Evolutionary conservation across 2,113 vertebrate genomes (phyloP).

Genomic region (Rhizomys pruinosus): DNA sequence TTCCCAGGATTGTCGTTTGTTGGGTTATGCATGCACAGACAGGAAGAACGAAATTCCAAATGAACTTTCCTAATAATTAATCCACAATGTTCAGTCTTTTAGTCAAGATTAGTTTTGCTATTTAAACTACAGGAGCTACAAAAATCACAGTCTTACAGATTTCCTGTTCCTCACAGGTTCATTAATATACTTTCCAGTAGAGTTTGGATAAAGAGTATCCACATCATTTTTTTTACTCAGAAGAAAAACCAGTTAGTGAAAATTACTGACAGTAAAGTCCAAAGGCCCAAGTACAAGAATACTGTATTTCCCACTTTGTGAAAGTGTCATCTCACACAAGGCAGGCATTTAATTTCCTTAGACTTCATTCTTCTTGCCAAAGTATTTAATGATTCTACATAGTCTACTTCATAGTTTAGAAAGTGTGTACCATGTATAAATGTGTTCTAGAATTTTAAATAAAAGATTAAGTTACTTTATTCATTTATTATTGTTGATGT

Average conservation of each 20-base stretch:
- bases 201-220: conserved; percentile 36
- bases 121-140: not conserved
- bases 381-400: conserved; percentile 23
- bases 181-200: conserved; percentile 68
- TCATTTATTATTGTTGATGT: not conserved
- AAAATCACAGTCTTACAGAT: not conserved
- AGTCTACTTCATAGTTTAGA: not conserved
- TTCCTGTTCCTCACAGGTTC: conserved; percentile 17
- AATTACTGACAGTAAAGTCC: conserved; percentile 44
- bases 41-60: not conserved
- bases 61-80: conserved; percentile 2
- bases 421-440: not conserved
- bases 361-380: conserved; percentile 34
- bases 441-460: conserved; percentile 25
- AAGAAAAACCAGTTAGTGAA: conserved; percentile 57
- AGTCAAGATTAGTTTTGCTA: not conserved
- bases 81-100: not conserved
- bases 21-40: not conserved
- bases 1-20: not conserved
- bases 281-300: not conserved
- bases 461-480: conserved; percentile 1
- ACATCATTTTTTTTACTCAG: conserved; percentile 51
- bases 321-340: conserved; percentile 47
- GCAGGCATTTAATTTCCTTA: conserved; percentile 64
- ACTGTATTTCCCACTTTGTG: conserved; percentile 58